Base-by-base conservation (phyloP, 2,113 vertebrate genomes). In the Vidua macroura region DNA sequence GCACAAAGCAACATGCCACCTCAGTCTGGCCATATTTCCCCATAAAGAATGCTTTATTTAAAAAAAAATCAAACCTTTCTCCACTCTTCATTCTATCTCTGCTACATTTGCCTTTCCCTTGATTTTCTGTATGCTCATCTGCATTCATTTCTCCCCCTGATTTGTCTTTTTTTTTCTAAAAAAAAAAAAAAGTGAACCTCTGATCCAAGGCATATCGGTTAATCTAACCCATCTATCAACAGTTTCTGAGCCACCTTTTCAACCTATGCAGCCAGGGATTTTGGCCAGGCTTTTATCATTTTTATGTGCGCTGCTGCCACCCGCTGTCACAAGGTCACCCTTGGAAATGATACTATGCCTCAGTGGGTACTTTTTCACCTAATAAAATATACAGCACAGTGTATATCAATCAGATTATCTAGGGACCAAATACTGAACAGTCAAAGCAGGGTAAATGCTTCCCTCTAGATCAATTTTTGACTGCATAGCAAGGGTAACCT, bases 291-390 rank as follows among this genome's bases (percentile, higher is more conserved):
- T 97, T 96, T 95, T 89, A 96, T 96, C 95, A 96, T 96, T 96
- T 96, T 97, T 95, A 97, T 96, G 95, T 92, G 86, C 18, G 2
- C 77, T 86, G 86, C 93, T 92, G 83, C 92, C 53, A 7, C 86
- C 84, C 58, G 13, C 86, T 96, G 95, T 95, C 95, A 96, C 95
- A 97, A 97, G 88, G 96, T 97, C 96, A 97, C 92, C 95, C 93
- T 86, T 92, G 88, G 90, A 96, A 97, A 96, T 84, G 88, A 92
- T 96, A 86, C 80, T 91, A 96, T 94, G 95, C 92, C 92, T 96
- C 95, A 93, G 86, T 88, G 93, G 86, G 88, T 92, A 93, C 95
- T 97, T 96, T 95, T 94, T 96, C 76, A 96, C 83, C 80, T 97
- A 96, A 96, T 96, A 94, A 96, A 96, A 84, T 92, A 86, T 78